phyloP scores from a whole-genome alignment of 1,140 invertebrate species.

The Macrotrachela quadricornifera region DNA sequence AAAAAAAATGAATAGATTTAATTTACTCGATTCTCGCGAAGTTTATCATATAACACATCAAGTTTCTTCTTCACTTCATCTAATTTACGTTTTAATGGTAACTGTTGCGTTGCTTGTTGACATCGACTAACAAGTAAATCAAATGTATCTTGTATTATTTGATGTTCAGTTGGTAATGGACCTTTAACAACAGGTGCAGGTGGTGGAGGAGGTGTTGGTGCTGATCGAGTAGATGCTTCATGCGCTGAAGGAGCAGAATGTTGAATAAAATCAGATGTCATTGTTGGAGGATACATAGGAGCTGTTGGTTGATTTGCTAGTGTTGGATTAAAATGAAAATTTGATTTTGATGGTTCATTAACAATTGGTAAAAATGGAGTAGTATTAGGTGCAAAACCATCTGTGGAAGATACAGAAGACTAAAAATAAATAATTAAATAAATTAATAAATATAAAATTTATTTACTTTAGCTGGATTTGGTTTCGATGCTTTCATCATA shows the following conservation, averaged over 20 bases:
- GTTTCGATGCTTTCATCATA: background rate
- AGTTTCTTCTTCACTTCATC: slow-evolving; percentile 67
- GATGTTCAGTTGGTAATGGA: slow-evolving; percentile 58
- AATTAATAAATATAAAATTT: background rate
- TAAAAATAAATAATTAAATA: no score
- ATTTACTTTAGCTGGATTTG: background rate
- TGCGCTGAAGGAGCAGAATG: no score
- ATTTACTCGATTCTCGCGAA: slow-evolving; percentile 50
- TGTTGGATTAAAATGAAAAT: no score
- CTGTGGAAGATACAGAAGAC: no score
- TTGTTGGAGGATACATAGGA: no score
- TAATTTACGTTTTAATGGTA: slow-evolving; percentile 71
- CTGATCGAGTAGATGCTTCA: background rate
- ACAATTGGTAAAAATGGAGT: no score
- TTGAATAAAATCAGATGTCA: no score
- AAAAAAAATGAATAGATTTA: background rate
- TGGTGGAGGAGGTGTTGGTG: slow-evolving; percentile 14
- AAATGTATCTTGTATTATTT: slow-evolving; percentile 53
- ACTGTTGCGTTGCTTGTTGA: slow-evolving; percentile 26
- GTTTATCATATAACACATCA: slow-evolving; percentile 61
- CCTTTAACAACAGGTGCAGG: slow-evolving; percentile 38
- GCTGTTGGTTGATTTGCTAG: no score
- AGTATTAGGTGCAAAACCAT: no score
- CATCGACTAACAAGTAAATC: slow-evolving; percentile 45
- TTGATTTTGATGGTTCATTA: no score